Conservation (phyloP, 2,888 invertebrate species). For the Hypolimnas misippus region DNA sequence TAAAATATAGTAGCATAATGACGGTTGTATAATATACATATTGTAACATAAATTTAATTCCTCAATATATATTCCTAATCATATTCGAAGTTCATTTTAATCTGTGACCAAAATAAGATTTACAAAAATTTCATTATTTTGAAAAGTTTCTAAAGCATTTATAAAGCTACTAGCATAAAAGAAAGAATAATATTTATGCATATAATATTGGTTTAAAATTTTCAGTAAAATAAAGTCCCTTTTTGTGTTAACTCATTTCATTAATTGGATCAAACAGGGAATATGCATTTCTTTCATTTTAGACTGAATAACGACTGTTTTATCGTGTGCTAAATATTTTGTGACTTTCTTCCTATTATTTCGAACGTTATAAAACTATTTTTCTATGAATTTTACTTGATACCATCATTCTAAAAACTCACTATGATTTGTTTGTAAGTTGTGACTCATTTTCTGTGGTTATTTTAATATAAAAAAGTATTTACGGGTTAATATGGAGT, state of each 20-base stretch:
- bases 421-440: slow-evolving; percentile 6
- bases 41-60: too few species aligned
- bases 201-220: background rate
- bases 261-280: slow-evolving; percentile 53
- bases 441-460: slow-evolving; percentile 7
- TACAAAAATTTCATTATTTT: background rate
- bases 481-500: slow-evolving; percentile 18
- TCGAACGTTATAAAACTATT: slow-evolving; percentile 27
- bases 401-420: slow-evolving; percentile 1
- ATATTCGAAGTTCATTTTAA: background rate
- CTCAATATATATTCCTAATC: too few species aligned
- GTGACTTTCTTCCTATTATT: slow-evolving; percentile 21
- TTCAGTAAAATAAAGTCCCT: background rate
- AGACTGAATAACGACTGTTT: slow-evolving; percentile 70
- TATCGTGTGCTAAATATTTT: slow-evolving; percentile 63
- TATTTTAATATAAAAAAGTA: slow-evolving; percentile 7
- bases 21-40: too few species aligned
- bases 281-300: slow-evolving; percentile 66
- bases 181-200: too few species aligned
- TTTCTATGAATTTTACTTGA: slow-evolving; percentile 36
- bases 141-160: background rate
- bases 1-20: too few species aligned
- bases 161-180: background rate
- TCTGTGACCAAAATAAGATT: background rate
- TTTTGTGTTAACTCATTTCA: background rate